Conservation (phyloP, 2,797 vertebrate species). For the Intellagama lesueurii region DNA sequence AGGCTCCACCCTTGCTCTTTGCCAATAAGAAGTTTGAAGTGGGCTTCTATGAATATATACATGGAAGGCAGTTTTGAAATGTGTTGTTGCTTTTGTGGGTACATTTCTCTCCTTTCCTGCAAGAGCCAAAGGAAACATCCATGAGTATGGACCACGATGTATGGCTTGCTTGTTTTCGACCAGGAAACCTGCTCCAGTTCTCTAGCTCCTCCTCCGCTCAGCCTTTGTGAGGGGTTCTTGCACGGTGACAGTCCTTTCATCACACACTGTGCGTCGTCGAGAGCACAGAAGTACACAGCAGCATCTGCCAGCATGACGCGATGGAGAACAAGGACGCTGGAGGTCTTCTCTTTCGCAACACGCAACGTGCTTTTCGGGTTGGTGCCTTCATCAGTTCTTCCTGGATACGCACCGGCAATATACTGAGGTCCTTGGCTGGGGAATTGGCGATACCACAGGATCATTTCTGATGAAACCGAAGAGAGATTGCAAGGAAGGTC, state of each 20-base stretch:
- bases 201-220: background rate
- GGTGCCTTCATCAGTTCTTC: accelerated
- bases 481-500: slow-evolving; percentile 39
- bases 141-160: no score
- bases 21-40: no score
- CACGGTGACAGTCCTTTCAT: background rate
- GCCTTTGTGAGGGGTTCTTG: background rate
- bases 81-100: no score
- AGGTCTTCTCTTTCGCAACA: background rate
- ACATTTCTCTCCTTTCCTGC: no score
- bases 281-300: slow-evolving; percentile 2
- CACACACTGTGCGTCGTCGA: background rate
- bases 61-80: no score
- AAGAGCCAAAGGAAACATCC: no score
- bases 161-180: no score
- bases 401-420: slow-evolving; percentile 27
- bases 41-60: no score
- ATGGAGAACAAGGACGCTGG: background rate
- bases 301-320: background rate
- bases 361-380: background rate
- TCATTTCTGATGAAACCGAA: slow-evolving; percentile 5
- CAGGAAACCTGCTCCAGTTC: no score
- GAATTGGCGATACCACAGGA: slow-evolving; percentile 51
- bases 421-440: slow-evolving; percentile 16
- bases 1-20: no score